Evolutionary conservation across 2,113 vertebrate species (phyloP).

Genomic region (Apteryx mantelli): DNA sequence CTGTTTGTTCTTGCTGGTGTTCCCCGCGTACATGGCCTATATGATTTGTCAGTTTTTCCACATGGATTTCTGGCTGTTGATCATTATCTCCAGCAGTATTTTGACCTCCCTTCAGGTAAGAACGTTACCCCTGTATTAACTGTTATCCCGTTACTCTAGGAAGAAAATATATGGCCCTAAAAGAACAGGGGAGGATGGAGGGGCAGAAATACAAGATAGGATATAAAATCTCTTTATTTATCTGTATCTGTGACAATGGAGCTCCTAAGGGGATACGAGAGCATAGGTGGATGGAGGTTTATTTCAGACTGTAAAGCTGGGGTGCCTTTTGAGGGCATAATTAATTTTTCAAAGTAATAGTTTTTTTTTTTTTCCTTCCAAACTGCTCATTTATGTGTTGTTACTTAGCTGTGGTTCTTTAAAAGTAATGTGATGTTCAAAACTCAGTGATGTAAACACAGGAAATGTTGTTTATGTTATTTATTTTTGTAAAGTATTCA

Average conservation of each 20-base stretch:
- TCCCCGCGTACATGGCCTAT: slow-evolving; percentile 97
- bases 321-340: background rate
- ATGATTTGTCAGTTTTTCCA: slow-evolving; percentile 99
- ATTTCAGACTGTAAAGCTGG: background rate
- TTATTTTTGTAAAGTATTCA: background rate
- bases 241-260: background rate
- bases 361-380: too few species aligned
- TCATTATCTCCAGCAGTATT: slow-evolving; percentile 98
- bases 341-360: background rate
- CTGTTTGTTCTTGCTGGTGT: slow-evolving; percentile 92
- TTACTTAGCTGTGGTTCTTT: background rate
- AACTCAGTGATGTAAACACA: background rate
- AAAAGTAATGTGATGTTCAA: background rate
- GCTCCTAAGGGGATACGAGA: background rate
- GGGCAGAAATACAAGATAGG: background rate
- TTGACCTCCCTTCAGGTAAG: slow-evolving; percentile 96
- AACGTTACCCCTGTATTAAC: background rate
- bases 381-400: background rate
- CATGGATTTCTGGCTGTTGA: slow-evolving; percentile 99
- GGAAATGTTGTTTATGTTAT: background rate
- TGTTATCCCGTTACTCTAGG: background rate
- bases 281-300: background rate
- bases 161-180: background rate
- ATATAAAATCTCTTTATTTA: background rate
- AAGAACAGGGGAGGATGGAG: background rate